phyloP scores from a whole-genome alignment of 2,888 invertebrate species.

The Bembecia ichneumoniformis region DNA sequence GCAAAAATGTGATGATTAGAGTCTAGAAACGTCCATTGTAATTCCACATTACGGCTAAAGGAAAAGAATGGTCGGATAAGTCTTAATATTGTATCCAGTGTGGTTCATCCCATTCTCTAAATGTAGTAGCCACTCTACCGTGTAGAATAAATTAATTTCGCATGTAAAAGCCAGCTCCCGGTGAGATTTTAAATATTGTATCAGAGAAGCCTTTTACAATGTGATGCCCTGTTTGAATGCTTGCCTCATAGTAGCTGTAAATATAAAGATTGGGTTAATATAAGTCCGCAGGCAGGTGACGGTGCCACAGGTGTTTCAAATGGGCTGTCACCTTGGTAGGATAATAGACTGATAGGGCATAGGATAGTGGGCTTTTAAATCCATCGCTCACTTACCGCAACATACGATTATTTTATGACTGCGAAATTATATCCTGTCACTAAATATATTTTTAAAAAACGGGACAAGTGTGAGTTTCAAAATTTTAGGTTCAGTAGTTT shows the following conservation, averaged over 20 bases:
- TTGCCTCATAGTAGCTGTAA: neutral
- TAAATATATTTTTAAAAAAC: too few species aligned
- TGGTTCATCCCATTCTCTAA: slow-evolving; percentile 9
- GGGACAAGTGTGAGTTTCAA: too few species aligned
- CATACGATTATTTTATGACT: too few species aligned
- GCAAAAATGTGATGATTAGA: neutral
- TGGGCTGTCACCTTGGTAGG: too few species aligned
- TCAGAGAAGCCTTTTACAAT: slow-evolving; percentile 51
- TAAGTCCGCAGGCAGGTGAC: too few species aligned
- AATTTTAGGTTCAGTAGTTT: too few species aligned
- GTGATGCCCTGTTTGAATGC: slow-evolving; percentile 24
- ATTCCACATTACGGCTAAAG: neutral
- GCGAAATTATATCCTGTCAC: too few species aligned
- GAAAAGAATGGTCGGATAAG: neutral
- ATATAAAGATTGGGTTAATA: too few species aligned
- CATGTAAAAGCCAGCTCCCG: slow-evolving; percentile 33
- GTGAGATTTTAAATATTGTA: slow-evolving; percentile 48
- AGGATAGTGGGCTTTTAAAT: too few species aligned
- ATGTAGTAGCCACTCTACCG: slow-evolving; percentile 17
- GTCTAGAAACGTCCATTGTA: neutral
- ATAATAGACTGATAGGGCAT: too few species aligned
- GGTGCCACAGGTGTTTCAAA: too few species aligned
- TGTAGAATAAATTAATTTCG: slow-evolving; percentile 46
- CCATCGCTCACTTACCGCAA: too few species aligned
- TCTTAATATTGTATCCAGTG: neutral